Evolutionary conservation across 2,113 vertebrate species (phyloP).

Genomic region (Brachyhypopomus occidentalis): DNA sequence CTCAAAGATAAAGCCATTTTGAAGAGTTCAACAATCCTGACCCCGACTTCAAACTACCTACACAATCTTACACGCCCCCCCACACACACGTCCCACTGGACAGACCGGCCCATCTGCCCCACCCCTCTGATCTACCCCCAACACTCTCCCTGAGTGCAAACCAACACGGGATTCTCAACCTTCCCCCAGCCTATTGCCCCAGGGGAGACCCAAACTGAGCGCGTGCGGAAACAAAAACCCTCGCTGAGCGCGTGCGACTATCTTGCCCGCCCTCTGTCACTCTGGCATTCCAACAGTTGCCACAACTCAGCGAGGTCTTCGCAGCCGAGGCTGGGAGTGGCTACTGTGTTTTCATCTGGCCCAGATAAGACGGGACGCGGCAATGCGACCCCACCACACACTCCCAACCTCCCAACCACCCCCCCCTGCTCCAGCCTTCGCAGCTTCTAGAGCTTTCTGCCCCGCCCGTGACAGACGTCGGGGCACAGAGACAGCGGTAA

Average conservation of each 20-base stretch:
- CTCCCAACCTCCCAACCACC: no score
- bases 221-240: conserved; percentile 2
- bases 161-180: background rate
- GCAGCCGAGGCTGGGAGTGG: background rate
- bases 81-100: background rate
- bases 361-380: background rate
- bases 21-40: background rate
- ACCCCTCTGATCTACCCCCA: background rate
- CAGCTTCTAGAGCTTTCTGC: no score
- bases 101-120: background rate
- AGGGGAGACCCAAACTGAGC: conserved; percentile 18
- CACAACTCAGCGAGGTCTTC: background rate
- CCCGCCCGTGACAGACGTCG: no score
- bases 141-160: background rate
- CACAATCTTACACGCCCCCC: no score
- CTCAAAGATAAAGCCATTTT: no score
- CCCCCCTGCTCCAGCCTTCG: no score
- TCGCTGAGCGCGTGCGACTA: conserved; percentile 28
- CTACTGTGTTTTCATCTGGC: background rate
- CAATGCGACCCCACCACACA: no score
- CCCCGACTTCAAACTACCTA: background rate
- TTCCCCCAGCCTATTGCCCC: background rate
- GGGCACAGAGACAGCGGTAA: no score
- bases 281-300: background rate
- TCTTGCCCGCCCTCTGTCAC: background rate